Evolutionary conservation across 2,888 invertebrate species (phyloP), one percentile per base, ranked within the genome.

Genomic region (Terebella lapidaria): DNA sequence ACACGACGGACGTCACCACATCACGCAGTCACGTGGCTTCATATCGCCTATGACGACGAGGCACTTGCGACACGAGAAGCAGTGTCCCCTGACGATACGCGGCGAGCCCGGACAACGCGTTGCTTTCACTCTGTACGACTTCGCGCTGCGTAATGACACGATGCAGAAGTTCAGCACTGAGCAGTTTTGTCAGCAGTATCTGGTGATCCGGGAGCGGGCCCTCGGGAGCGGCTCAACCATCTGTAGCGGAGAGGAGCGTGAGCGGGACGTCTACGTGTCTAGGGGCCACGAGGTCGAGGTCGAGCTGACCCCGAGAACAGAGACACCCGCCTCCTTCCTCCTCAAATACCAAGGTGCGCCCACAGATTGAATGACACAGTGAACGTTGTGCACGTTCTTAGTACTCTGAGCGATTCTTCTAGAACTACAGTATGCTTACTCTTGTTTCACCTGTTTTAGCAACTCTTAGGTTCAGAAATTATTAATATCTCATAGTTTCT

Each of bases 101-200:
- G 26, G 47, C n/a, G 54, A 24, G 18, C 59, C 47, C 53, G 62
- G 62, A 20, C 62, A 64, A 58, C 42, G 64, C 2, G 60, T 64
- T 47, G 58, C 61, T 45, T 29, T 64, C 26, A 62, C 60, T 2
- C 57, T 64, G 46, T 20, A 54, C 45, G 64, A 64, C 54, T 60
- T 64, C 56, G 53, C 57, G 3, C 25, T 54, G 3, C 52, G 56
- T 4, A 45, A 26, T 25, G 54, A 56, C 4, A 55, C 58, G 47
- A 52, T 30, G 27, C 18, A 28, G 5, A 10, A 18, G 18, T 35
- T 3, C 18, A 30, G 35, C 28, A 15, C n/a, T 22, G 46, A 24
- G 1, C 28, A 46, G 22, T 55, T 54, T 22, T 63, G 63, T 42
- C 54, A 63, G 46, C 51, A 58, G 25, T 56, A 55, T 28, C 56